These are phyloP conservation scores for Neosilurus hyrtlii DNA, from an alignment of 2,797 vertebrate genomes.

Conservation along the genomic window DNA sequence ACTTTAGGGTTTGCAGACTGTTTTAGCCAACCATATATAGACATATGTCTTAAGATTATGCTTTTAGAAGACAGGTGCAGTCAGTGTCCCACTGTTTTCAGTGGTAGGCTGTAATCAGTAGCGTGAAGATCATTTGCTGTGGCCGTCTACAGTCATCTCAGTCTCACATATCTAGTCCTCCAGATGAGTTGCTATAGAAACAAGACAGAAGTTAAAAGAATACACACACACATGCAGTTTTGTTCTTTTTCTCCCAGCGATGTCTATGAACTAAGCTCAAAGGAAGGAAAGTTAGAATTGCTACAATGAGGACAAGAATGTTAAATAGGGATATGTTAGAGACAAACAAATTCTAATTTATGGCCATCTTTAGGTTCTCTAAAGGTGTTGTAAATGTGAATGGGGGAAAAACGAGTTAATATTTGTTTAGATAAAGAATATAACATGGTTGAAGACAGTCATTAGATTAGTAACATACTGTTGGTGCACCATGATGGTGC, in stretches of 20 bases:
- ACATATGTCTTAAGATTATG: neutral
- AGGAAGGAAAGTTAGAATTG: constrained; percentile 29
- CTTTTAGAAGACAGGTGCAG: constrained; percentile 6
- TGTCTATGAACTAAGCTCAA: constrained; percentile 24
- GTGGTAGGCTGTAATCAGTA: constrained; percentile 15
- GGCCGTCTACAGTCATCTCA: constrained; percentile 27
- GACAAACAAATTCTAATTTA: neutral
- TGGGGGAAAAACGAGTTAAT: neutral
- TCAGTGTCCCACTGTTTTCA: constrained; percentile 22
- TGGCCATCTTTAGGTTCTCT: neutral
- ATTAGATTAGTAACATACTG: constrained; percentile 12
- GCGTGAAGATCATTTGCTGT: constrained; percentile 33
- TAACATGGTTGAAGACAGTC: constrained; percentile 2
- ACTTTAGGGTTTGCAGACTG: neutral
- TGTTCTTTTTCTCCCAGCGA: constrained; percentile 26
- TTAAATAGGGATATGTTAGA: constrained; percentile 16
- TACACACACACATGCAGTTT: constrained; percentile 30
- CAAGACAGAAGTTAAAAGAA: constrained; percentile 43
- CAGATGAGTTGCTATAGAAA: constrained; percentile 51
- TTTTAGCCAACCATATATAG: no score
- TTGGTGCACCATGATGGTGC: constrained; percentile 9
- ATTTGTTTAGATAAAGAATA: constrained; percentile 7
- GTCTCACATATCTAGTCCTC: constrained; percentile 38
- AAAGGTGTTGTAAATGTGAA: neutral
- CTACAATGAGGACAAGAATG: constrained; percentile 13